Evolutionary conservation across 2,797 vertebrate genomes (phyloP).

Genomic region (Malurus leucopterus): DNA sequence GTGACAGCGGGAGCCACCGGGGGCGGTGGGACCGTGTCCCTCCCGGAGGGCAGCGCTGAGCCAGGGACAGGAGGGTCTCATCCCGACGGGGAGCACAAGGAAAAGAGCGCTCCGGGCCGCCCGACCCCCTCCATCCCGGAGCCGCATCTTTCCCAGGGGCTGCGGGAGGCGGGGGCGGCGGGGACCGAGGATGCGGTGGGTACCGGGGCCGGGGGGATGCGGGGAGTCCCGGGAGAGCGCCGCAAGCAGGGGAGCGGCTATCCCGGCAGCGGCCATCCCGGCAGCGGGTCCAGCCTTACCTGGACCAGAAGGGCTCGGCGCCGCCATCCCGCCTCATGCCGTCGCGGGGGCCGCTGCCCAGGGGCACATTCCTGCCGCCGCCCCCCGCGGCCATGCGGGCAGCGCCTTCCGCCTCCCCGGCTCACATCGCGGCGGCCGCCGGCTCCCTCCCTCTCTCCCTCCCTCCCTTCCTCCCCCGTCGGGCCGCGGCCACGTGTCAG

Average conservation of each 20-base stretch:
- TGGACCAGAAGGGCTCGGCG: conserved; percentile 77
- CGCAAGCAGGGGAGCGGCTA: background rate
- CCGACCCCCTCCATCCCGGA: background rate
- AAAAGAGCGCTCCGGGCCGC: background rate
- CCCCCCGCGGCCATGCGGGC: conserved; percentile 34
- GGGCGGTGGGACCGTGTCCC: background rate
- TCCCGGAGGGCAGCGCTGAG: background rate
- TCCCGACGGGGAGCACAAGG: background rate
- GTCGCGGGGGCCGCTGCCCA: background rate
- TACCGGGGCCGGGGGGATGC: background rate
- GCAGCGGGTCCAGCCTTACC: conserved; percentile 67
- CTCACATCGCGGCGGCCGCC: conserved; percentile 14
- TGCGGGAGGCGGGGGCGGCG: background rate
- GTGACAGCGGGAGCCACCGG: background rate
- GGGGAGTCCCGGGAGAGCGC: background rate
- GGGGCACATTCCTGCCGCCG: background rate
- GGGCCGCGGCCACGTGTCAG: conserved; percentile 33
- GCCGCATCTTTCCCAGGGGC: background rate
- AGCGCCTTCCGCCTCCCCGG: conserved; percentile 11
- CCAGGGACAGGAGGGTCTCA: background rate
- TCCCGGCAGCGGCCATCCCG: too few relatives aligned
- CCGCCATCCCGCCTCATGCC: conserved; percentile 70
- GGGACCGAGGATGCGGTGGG: background rate
- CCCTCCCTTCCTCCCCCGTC: background rate
- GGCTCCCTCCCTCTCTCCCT: background rate